Evolutionary conservation across 2,888 invertebrate genomes (phyloP).

Genomic region (Aplocera efformata): DNA sequence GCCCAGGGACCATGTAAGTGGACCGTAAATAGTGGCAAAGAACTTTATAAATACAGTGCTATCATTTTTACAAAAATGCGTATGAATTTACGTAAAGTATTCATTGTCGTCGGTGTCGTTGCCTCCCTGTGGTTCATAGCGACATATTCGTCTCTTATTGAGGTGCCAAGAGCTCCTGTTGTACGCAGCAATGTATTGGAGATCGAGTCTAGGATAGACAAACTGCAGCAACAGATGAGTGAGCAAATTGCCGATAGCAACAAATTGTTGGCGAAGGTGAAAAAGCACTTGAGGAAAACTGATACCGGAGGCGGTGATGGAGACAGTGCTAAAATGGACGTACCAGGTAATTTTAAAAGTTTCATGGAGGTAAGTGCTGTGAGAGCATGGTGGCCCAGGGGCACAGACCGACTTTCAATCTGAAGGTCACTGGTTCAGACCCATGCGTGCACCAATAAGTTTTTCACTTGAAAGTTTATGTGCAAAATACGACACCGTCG

Average conservation of each 20-base stretch:
- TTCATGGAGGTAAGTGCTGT: too few species aligned
- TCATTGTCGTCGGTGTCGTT: slow-evolving; percentile 38
- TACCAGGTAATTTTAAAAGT: slow-evolving; percentile 13
- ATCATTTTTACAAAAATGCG: slow-evolving; percentile 50
- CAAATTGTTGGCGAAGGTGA: slow-evolving; percentile 47
- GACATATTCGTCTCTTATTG: slow-evolving; percentile 49
- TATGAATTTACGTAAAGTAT: slow-evolving; percentile 56
- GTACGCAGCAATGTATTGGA: slow-evolving; percentile 31
- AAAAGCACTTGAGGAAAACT: slow-evolving; percentile 39
- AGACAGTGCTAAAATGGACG: slow-evolving; percentile 22
- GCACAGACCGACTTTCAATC: too few species aligned
- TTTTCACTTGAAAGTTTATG: too few species aligned
- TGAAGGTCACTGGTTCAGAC: too few species aligned
- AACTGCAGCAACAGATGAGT: slow-evolving; percentile 47
- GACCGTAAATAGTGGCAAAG: slow-evolving; percentile 11
- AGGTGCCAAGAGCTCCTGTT: slow-evolving; percentile 36
- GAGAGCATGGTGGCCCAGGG: too few species aligned
- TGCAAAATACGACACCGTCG: too few species aligned
- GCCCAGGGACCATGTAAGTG: slow-evolving; percentile 26
- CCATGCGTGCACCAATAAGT: too few species aligned
- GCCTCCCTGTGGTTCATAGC: slow-evolving; percentile 54
- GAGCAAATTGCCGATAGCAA: slow-evolving; percentile 52
- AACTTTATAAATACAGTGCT: too few species aligned
- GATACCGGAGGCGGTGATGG: slow-evolving; percentile 22
- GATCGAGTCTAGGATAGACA: slow-evolving; percentile 48